phyloP scores from a whole-genome alignment of 2,113 vertebrate species.

The Etheostoma cragini region DNA sequence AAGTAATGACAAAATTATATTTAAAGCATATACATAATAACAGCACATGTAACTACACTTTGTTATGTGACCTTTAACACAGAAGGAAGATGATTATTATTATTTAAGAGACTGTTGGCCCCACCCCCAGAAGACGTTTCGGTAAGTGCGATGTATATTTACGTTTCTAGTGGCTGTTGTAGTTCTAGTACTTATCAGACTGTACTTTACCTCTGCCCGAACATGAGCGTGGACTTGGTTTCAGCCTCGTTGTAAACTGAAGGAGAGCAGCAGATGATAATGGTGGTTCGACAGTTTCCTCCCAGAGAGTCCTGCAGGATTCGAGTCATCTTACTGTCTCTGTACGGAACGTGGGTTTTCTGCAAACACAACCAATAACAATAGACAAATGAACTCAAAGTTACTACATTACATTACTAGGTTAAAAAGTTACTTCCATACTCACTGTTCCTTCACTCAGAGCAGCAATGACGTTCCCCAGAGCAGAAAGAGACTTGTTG shows the following conservation, averaged over 20 bases:
- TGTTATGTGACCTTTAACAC: too few species aligned
- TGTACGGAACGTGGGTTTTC: conserved; percentile 97
- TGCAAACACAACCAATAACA: neutral
- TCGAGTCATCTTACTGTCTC: conserved; percentile 98
- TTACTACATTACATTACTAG: neutral
- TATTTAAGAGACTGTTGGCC: too few species aligned
- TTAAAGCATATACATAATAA: too few species aligned
- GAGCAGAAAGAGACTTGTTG: conserved; percentile 97
- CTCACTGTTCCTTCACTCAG: conserved; percentile 92
- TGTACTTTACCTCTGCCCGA: conserved; percentile 90
- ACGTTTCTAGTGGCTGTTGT: too few species aligned
- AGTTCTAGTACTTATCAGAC: too few species aligned
- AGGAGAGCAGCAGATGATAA: conserved; percentile 97
- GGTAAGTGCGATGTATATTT: too few species aligned
- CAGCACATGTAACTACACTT: too few species aligned
- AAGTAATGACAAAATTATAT: too few species aligned
- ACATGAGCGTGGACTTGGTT: conserved; percentile 97
- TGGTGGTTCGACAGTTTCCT: conserved; percentile 97
- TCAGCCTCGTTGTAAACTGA: conserved; percentile 96
- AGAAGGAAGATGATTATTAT: too few species aligned
- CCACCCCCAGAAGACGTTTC: too few species aligned
- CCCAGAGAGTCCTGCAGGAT: conserved; percentile 98
- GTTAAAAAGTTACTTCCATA: too few species aligned
- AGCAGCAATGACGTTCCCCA: conserved; percentile 97
- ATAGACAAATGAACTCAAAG: too few species aligned